Percentiles rank a stretch among this genome's conserved stretches.
phyloP scores from a whole-genome alignment of 2,888 invertebrate species.

The Drosophila flavopinicola region DNA sequence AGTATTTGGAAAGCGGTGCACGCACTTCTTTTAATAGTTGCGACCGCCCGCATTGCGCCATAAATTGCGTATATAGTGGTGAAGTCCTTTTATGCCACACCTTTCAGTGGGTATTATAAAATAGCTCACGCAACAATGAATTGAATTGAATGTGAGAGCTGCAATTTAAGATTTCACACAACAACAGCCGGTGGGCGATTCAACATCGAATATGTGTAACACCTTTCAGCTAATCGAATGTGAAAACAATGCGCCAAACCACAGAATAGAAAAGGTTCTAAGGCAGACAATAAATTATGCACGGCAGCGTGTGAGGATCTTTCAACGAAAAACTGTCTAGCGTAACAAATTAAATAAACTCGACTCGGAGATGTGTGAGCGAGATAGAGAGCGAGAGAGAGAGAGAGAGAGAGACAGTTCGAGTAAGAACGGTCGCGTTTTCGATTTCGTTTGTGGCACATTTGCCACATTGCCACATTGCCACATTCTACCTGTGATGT shows the following conservation, averaged over 20 bases:
- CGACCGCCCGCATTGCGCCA: constrained; percentile 73
- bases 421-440: constrained; percentile 54
- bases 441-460: constrained; percentile 66
- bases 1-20: constrained; percentile 50
- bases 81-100: constrained; percentile 23
- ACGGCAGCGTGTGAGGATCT: constrained; percentile 63
- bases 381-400: background rate
- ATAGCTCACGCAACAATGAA: constrained; percentile 68
- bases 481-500: constrained; percentile 44
- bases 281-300: constrained; percentile 70
- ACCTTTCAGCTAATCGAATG: constrained; percentile 66
- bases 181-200: constrained; percentile 6
- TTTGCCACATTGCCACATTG: constrained; percentile 38
- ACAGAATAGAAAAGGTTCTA: constrained; percentile 44
- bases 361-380: constrained; percentile 21
- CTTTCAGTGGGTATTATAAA: constrained; percentile 47
- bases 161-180: constrained; percentile 76
- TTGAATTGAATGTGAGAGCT: constrained; percentile 49
- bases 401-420: background rate
- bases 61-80: constrained; percentile 43
- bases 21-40: constrained; percentile 52
- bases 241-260: constrained; percentile 67
- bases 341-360: constrained; percentile 75
- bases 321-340: constrained; percentile 53
- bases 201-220: constrained; percentile 37